A percentile compares a stretch with the other conserved stretches of the same genome.
Conservation (phyloP, 2,888 invertebrate species). For the Augochlorella aurata region DNA sequence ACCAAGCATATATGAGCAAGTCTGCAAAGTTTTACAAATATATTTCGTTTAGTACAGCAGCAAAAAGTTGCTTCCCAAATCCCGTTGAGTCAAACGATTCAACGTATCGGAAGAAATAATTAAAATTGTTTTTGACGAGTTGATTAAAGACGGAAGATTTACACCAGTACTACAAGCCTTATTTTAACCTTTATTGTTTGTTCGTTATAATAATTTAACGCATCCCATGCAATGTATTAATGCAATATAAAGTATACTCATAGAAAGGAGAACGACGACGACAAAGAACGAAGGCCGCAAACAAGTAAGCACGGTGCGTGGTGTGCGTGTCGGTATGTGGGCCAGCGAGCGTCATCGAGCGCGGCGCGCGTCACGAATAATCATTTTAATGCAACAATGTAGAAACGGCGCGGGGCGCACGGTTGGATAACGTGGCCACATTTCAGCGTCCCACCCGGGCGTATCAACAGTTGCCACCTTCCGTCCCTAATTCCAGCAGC, state of each 20-base stretch:
- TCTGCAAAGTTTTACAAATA: neutral
- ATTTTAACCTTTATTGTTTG: too few species aligned
- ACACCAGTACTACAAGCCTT: too few species aligned
- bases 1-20: neutral
- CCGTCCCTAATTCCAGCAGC: conserved; percentile 52
- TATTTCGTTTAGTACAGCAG: accelerated
- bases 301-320: neutral
- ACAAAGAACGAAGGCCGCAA: neutral
- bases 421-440: conserved; percentile 36
- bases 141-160: neutral
- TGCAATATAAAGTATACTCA: too few species aligned
- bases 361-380: conserved; percentile 20
- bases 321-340: conserved; percentile 12
- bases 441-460: conserved; percentile 44
- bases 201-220: too few species aligned
- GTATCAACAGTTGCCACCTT: conserved; percentile 57
- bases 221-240: too few species aligned
- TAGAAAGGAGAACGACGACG: too few species aligned
- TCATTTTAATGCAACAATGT: conserved; percentile 28
- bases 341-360: conserved; percentile 9
- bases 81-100: neutral
- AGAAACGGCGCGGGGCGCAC: conserved; percentile 7
- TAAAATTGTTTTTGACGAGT: neutral
- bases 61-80: neutral
- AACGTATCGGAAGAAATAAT: neutral